phyloP scores from a whole-genome alignment of 2,113 vertebrate species.

The Perognathus longimembris region DNA sequence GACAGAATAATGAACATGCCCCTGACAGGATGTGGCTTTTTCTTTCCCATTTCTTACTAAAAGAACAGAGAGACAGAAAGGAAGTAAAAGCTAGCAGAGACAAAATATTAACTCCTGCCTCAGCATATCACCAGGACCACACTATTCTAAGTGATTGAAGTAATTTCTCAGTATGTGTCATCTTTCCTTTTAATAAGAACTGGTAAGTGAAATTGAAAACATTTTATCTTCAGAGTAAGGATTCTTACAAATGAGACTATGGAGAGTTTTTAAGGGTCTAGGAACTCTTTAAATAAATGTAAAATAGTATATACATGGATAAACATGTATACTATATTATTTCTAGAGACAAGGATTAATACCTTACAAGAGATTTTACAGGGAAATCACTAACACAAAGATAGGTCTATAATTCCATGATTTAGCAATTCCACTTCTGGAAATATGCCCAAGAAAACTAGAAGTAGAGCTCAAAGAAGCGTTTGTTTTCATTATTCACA shows the following conservation, averaged over 20 bases:
- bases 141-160: conserved; percentile 20
- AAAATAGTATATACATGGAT: not conserved
- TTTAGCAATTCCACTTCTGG: not conserved
- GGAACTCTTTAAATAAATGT: conserved; percentile 51
- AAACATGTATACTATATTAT: not conserved
- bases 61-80: conserved; percentile 72
- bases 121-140: conserved; percentile 67
- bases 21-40: conserved; percentile 71
- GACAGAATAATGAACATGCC: conserved; percentile 60
- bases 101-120: conserved; percentile 69
- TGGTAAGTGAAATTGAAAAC: conserved; percentile 29
- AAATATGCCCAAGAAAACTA: not conserved
- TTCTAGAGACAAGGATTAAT: not conserved
- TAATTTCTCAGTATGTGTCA: conserved; percentile 14
- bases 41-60: conserved; percentile 74
- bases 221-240: conserved; percentile 52
- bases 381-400: conserved; percentile 53
- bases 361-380: conserved; percentile 48
- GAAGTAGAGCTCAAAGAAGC: not conserved
- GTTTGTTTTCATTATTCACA: not conserved
- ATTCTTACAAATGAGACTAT: conserved; percentile 48
- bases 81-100: conserved; percentile 56
- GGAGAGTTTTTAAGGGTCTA: conserved; percentile 52
- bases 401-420: not conserved
- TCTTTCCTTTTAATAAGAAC: not conserved